phyloP scores from a whole-genome alignment of 2,113 vertebrate genomes.

The Callocephalon fimbriatum region DNA sequence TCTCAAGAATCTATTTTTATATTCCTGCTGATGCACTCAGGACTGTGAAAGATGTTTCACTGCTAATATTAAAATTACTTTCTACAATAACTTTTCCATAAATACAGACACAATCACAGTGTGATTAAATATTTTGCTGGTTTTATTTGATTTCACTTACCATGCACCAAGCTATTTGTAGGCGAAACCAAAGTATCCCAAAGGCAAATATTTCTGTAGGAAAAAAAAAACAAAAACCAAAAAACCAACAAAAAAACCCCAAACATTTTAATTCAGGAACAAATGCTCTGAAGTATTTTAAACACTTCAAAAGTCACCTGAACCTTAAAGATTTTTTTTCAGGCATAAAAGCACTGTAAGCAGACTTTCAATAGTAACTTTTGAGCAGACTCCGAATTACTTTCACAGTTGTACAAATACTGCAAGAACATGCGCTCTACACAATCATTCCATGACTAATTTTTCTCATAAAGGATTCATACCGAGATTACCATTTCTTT shows the following conservation, averaged over 20 bases:
- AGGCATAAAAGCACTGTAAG: background rate
- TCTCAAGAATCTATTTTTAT: background rate
- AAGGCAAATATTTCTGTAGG: slow-evolving; percentile 91
- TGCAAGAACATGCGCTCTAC: background rate
- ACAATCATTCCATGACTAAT: background rate
- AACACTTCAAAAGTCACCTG: background rate
- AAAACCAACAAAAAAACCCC: background rate
- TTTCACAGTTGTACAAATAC: background rate
- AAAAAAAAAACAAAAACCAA: background rate
- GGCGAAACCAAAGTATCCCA: slow-evolving; percentile 96
- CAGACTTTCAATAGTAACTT: background rate
- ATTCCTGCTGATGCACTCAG: background rate
- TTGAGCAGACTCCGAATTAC: background rate
- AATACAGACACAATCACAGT: background rate
- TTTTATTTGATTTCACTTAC: slow-evolving; percentile 76
- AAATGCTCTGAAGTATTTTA: background rate
- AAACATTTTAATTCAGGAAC: background rate
- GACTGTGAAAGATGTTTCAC: background rate
- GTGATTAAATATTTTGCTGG: background rate
- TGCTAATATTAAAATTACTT: background rate
- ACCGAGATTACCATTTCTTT: background rate
- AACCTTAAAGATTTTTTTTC: background rate
- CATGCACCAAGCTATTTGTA: slow-evolving; percentile 89
- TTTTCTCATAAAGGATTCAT: background rate
- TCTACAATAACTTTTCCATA: background rate